Evolutionary conservation across 2,888 invertebrate genomes (phyloP), one percentile per base, ranked within the genome.

Genomic region (Dicyrtoma fusca): DNA sequence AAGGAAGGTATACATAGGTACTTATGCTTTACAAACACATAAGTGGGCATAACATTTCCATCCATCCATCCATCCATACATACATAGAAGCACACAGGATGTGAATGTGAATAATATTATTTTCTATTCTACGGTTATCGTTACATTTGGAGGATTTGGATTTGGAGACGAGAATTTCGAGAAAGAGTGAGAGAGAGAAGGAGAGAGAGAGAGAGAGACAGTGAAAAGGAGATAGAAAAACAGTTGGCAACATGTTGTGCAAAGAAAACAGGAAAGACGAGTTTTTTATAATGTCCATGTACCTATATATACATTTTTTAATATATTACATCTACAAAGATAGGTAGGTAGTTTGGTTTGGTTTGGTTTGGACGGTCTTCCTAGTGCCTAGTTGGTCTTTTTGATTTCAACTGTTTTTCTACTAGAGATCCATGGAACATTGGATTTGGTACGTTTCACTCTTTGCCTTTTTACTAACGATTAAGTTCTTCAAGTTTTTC

Each of bases 251-350:
- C 64, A 64, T 64, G 64, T 64, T 64, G 64, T 64, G 64, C 64
- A 64, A 64, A 62, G 69, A 62, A 69, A 69, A 62, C 62, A 69
- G 69, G 69, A 62, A 69, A 62, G 69, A 69, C 62, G 69, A 69
- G 69, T 61, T 68, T 68, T 57, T 34, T 34, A 34, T 34, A 34
- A 34, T 34, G 34, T 34, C 34, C 34, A 34, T 34, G 34, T 34
- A 34, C 34, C 34, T 45, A 55, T 64, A 51, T 51, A 51, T 55
- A n/a, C 3, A 34, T 34, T 34, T 34, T 34, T 34, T 34, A 34
- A 34, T 34, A 34, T 34, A 34, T 34, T 34, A 34, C 8, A 34
- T 34, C 34, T 34, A 34, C 34, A 34, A 34, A 34, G 34, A 34
- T 34, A 34, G 34, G 34, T 34, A n/a, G n/a, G n/a, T n/a, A n/a